A percentile compares a stretch with the other conserved stretches of the same genome.
phyloP scores from a whole-genome alignment of 2,888 invertebrate species.

The Venusia cambrica region DNA sequence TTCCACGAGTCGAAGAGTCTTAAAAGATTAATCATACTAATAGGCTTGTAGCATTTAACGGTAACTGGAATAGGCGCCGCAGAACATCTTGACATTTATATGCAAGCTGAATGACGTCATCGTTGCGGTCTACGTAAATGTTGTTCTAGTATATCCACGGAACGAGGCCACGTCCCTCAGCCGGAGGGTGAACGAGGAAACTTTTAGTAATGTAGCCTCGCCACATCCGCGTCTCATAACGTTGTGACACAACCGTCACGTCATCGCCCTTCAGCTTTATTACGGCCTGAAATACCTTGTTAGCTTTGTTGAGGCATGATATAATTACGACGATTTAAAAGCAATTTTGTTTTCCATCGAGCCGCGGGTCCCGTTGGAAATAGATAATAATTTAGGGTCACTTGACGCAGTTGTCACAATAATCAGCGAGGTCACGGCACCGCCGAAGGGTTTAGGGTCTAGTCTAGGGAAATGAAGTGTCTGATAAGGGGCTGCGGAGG shows the following conservation, averaged over 20 bases:
- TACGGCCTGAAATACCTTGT: conserved; percentile 25
- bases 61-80: conserved; percentile 17
- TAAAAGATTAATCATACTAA: conserved; percentile 14
- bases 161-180: conserved; percentile 55
- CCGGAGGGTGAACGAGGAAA: conserved; percentile 49
- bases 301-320: no score
- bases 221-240: conserved; percentile 42
- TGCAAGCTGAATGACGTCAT: conserved; percentile 43
- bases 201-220: conserved; percentile 54
- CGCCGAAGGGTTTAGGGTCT: conserved; percentile 61
- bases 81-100: conserved; percentile 6
- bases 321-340: conserved; percentile 25
- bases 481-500: conserved; percentile 69
- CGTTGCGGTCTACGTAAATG: conserved; percentile 48
- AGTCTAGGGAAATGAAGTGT: conserved; percentile 61
- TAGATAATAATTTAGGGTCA: conserved; percentile 17
- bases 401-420: conserved; percentile 45
- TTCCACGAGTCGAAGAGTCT: conserved; percentile 4
- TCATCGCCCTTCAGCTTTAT: conserved; percentile 35
- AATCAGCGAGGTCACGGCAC: conserved; percentile 58
- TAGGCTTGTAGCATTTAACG: conserved; percentile 13
- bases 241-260: conserved; percentile 36
- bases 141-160: conserved; percentile 48
- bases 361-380: conserved; percentile 4
- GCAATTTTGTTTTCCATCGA: conserved; percentile 9